Evolutionary conservation across 1,140 invertebrate species (phyloP), one percentile per base, ranked within the genome.

Genomic region (Drosophila obscura): DNA sequence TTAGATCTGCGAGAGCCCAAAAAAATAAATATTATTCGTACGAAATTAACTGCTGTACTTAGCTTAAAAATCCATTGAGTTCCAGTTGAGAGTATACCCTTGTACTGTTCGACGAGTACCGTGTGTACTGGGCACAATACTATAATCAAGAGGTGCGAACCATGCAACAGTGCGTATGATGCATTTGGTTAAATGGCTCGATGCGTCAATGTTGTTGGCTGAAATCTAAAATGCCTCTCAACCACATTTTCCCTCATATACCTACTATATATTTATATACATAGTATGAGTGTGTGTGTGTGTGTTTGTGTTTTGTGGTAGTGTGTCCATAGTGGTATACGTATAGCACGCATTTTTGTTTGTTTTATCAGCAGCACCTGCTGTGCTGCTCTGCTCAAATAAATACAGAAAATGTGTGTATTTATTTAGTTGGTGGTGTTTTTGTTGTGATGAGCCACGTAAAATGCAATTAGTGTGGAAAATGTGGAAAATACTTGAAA

Each of bases 141-240:
- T 19, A 43, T 62, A 46, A 50, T 55, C 31, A 26, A 22, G 31
- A 62, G 61, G 72, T 52, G 57, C 57, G 28, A 46, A 59, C 43
- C 41, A 39, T 74, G 64, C 64, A 74, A 69, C 78, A 59, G 68
- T 56, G 78, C 73, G 73, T 82, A 81, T 65, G 61, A 77, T 81
- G 49, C 68, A 81, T 81, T 81, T 81, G 63, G 63, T 77, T 73
- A 64, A 77, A 68, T 55, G 67, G 72, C 58, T 72, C 61, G 56
- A 58, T 76, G 66, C 57, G 49, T 46, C 60, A 58, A 58, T 16
- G 53, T 8, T n/a, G 44, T 45, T 11, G 41, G 16, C 24, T 2
- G 13, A 55, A 67, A 46, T 39, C 50, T 41, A 13, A 61, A 80
- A 77, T 64, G 39, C 59, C 41, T 31, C 62, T 75, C 15, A 61